These are phyloP conservation scores for Meles meles DNA, from an alignment of 2,113 vertebrate species.

Conservation along the genomic window DNA sequence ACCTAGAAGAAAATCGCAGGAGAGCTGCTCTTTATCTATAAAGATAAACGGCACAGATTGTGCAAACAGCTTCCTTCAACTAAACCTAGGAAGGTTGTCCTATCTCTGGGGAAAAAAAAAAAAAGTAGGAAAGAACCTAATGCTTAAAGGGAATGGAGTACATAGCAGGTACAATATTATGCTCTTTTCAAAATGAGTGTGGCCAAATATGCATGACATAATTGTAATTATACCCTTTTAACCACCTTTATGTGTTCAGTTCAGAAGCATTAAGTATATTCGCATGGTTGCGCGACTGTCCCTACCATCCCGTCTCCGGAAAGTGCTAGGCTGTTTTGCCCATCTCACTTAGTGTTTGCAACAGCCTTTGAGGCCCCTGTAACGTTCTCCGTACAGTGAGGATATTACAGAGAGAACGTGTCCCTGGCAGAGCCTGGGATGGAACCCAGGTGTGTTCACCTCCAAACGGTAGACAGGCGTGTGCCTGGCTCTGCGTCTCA, in stretches of 20 bases:
- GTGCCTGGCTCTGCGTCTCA: background rate
- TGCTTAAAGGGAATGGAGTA: background rate
- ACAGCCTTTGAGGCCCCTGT: background rate
- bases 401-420: background rate
- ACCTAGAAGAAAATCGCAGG: background rate
- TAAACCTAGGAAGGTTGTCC: background rate
- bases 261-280: background rate
- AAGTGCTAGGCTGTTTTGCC: no score
- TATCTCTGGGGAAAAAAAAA: background rate
- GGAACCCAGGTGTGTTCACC: background rate
- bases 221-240: background rate
- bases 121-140: background rate
- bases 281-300: accelerated
- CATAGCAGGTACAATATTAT: no score
- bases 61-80: background rate
- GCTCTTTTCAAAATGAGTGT: background rate
- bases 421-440: background rate
- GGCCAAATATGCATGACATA: background rate
- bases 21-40: background rate
- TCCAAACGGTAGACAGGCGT: accelerated
- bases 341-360: background rate
- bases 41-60: background rate
- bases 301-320: no score
- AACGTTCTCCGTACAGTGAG: accelerated
- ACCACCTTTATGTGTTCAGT: accelerated